Conservation (phyloP, 37 sponge, comb jelly and placozoan genomes). For the Haliclona indistincta region DNA sequence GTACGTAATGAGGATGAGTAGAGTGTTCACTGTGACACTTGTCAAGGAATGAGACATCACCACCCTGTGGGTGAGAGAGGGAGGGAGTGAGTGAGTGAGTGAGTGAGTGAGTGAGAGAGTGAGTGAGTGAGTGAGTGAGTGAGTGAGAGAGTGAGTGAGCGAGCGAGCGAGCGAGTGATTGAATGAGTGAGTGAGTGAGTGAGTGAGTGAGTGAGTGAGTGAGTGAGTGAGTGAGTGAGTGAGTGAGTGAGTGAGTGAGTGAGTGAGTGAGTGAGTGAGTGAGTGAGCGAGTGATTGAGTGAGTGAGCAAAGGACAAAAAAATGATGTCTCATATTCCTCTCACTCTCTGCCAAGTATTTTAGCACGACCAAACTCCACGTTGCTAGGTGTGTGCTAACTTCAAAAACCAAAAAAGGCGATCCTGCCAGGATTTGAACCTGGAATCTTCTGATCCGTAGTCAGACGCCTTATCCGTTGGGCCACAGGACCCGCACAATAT, state of each 20-base stretch:
- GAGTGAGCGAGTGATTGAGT: no score
- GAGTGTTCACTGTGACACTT: conserved; percentile 77
- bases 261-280: no score
- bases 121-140: neutral
- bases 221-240: no score
- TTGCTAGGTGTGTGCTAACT: no score
- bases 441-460: conserved; percentile 99
- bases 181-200: no score
- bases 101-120: neutral
- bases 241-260: no score
- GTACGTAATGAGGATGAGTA: conserved; percentile 64
- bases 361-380: no score
- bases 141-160: conserved; percentile 20
- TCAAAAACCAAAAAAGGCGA: conserved; percentile 76
- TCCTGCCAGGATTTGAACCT: conserved; percentile 98
- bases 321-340: no score
- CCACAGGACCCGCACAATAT: conserved; percentile 98
- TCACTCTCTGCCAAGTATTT: no score
- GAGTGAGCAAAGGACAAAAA: no score
- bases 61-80: conserved; percentile 21
- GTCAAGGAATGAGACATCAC: conserved; percentile 73
- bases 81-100: neutral
- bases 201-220: no score
- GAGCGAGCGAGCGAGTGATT: neutral
- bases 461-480: conserved; percentile 99